Evolutionary conservation across 2,888 invertebrate genomes (phyloP).

Genomic region (Syrphus vitripennis): DNA sequence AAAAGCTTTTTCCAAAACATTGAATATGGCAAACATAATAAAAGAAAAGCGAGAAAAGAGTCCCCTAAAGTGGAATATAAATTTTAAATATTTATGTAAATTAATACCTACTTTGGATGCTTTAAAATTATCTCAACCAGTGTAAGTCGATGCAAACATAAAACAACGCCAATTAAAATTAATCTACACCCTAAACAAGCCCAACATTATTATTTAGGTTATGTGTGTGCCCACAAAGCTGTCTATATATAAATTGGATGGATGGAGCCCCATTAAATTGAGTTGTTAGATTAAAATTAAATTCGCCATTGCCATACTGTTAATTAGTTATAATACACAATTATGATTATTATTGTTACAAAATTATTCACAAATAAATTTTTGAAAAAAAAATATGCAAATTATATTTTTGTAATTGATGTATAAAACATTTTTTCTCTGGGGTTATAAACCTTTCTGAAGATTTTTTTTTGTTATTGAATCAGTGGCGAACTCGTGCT

Average conservation of each 20-base stretch:
- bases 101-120: background rate
- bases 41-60: too few relatives aligned
- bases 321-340: background rate
- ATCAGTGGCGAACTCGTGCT: constrained; percentile 36
- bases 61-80: background rate
- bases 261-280: constrained; percentile 34
- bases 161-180: constrained; percentile 49
- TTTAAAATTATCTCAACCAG: background rate
- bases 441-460: background rate
- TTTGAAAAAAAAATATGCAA: constrained; percentile 22
- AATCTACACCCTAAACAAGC: constrained; percentile 37
- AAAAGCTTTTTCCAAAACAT: too few relatives aligned
- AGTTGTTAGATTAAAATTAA: constrained; percentile 43
- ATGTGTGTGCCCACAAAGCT: background rate
- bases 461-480: background rate
- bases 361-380: background rate
- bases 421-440: background rate
- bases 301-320: constrained; percentile 20
- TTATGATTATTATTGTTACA: background rate
- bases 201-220: background rate
- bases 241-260: background rate
- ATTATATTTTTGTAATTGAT: background rate
- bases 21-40: too few relatives aligned
- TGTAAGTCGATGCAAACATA: background rate
- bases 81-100: background rate